Evolutionary conservation across 2,113 vertebrate species (phyloP).

Genomic region (Pachyramphus minor): DNA sequence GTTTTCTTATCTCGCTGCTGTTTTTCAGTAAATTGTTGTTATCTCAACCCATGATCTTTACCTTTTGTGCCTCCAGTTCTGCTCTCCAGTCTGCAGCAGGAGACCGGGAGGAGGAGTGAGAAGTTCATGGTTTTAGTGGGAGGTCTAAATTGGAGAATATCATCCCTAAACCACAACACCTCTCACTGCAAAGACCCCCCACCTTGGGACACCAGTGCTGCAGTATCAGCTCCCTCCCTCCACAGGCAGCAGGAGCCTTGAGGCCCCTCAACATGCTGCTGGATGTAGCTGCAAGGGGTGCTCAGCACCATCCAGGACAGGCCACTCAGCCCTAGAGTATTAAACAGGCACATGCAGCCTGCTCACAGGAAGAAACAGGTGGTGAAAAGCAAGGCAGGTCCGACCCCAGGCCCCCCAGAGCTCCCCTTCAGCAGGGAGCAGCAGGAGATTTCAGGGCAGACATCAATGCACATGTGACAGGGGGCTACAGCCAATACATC

Average conservation of each 20-base stretch:
- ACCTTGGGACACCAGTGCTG: background rate
- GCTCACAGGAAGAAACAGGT: background rate
- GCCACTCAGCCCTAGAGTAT: background rate
- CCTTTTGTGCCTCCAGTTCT: background rate
- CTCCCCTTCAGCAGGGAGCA: background rate
- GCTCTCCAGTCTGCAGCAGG: background rate
- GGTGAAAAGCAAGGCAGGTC: background rate
- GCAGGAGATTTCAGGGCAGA: background rate
- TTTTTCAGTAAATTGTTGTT: background rate
- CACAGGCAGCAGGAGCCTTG: background rate
- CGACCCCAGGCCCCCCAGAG: background rate
- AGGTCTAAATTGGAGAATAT: background rate
- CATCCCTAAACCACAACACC: background rate
- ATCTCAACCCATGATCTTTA: background rate
- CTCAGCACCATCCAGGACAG: background rate
- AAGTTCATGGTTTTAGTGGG: background rate
- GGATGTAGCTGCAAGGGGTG: background rate
- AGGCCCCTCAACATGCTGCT: background rate
- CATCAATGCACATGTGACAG: rapidly evolving
- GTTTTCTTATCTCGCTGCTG: background rate
- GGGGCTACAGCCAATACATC: background rate
- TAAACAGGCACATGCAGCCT: background rate
- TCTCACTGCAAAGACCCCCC: background rate
- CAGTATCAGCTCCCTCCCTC: background rate
- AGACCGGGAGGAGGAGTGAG: background rate